phyloP scores from a whole-genome alignment of 1,140 invertebrate species.

The Macrosteles quadrilineatus region DNA sequence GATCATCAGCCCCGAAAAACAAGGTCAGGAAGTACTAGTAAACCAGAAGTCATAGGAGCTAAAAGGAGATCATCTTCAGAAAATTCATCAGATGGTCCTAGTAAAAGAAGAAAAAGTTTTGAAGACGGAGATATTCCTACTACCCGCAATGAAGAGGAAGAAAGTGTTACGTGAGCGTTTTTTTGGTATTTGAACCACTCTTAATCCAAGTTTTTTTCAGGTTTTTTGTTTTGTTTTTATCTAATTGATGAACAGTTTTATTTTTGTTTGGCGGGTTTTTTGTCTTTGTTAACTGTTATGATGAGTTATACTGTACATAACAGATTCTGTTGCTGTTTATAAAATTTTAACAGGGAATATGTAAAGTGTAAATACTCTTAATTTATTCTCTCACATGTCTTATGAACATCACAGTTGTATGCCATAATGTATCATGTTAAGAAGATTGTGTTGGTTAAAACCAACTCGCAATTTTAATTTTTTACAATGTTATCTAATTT shows the following conservation, averaged over 20 bases:
- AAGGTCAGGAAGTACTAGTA: slow-evolving; percentile 42
- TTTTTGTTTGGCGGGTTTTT: neutral
- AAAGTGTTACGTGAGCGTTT: neutral
- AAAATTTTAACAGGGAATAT: too few relatives aligned
- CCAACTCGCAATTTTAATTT: too few relatives aligned
- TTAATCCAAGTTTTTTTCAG: neutral
- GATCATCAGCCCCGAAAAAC: slow-evolving; percentile 56
- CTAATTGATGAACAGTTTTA: neutral
- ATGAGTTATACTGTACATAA: too few relatives aligned
- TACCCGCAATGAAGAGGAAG: neutral
- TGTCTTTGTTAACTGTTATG: neutral
- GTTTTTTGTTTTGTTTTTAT: neutral
- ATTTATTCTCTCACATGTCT: too few relatives aligned
- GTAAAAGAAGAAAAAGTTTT: slow-evolving; percentile 29
- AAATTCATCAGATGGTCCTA: slow-evolving; percentile 5
- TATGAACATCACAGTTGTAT: too few relatives aligned
- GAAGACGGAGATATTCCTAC: slow-evolving; percentile 3
- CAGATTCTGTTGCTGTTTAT: too few relatives aligned
- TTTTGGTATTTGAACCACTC: too few relatives aligned
- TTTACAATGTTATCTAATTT: too few relatives aligned
- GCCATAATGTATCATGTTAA: too few relatives aligned
- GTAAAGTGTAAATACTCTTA: too few relatives aligned
- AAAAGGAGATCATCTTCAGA: slow-evolving; percentile 27
- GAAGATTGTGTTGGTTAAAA: too few relatives aligned
- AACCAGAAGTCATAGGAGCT: slow-evolving; percentile 11